Conservation (phyloP, 2,888 invertebrate species). For the Mylabris sibirica region DNA sequence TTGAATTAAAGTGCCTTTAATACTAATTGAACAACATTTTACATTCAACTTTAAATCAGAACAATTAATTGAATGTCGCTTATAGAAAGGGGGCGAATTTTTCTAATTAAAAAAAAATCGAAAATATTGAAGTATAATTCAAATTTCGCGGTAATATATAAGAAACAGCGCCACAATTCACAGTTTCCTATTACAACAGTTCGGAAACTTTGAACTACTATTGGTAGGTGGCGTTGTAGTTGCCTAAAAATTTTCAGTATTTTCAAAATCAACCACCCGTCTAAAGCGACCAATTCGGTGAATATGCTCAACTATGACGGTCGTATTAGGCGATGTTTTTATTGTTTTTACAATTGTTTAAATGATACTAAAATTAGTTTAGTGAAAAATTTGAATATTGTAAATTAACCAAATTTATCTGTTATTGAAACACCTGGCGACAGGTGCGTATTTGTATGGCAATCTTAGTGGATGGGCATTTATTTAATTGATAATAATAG, state of each 20-base stretch:
- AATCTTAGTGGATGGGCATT: no score
- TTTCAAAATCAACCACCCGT: neutral
- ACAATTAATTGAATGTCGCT: constrained; percentile 4
- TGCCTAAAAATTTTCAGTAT: neutral
- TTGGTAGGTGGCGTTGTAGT: neutral
- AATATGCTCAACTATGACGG: no score
- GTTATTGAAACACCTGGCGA: neutral
- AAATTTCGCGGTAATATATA: neutral
- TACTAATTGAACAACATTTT: neutral
- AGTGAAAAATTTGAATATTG: no score
- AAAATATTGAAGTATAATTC: neutral
- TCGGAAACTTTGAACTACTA: neutral
- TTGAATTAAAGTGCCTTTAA: neutral
- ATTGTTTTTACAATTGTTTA: no score
- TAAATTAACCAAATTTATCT: no score
- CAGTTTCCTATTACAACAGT: neutral
- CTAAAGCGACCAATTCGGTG: no score
- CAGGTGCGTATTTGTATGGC: neutral
- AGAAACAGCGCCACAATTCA: neutral
- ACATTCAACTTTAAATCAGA: neutral
- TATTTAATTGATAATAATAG: no score
- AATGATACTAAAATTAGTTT: no score
- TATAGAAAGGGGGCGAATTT: neutral
- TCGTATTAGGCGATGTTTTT: no score
- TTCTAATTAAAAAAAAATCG: neutral